A percentile compares a stretch with the other conserved stretches of the same genome.
These are phyloP conservation scores for Lithophane leautieri DNA, from an alignment of 2,888 invertebrate species.

Conservation along the genomic window DNA sequence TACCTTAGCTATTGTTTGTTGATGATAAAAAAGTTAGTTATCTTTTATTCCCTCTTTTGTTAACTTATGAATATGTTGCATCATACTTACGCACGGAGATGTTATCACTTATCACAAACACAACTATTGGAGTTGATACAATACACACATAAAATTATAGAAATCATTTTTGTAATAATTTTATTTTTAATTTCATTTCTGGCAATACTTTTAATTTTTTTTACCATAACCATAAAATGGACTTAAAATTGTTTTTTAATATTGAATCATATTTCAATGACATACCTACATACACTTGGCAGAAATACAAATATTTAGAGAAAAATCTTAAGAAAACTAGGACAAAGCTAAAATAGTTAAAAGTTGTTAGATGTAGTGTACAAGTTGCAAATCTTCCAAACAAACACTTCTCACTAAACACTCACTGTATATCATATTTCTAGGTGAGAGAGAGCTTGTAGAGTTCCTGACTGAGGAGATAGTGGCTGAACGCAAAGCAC, in stretches of 20 bases:
- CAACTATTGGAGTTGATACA: neutral
- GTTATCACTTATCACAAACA: neutral
- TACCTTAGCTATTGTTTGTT: neutral
- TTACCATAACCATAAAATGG: neutral
- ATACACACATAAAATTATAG: neutral
- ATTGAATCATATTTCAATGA: neutral
- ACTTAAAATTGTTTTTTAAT: neutral
- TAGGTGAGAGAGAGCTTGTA: conserved; percentile 96
- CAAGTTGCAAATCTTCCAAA: neutral
- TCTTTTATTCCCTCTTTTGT: neutral
- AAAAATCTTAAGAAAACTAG: too few relatives aligned
- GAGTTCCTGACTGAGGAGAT: conserved; percentile 98
- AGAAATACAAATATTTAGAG: neutral
- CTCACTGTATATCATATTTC: conserved; percentile 9
- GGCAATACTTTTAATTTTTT: neutral
- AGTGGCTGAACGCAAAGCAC: conserved; percentile 96
- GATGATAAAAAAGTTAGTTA: neutral
- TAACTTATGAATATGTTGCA: conserved; percentile 19
- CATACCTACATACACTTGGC: neutral
- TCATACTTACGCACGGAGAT: conserved; percentile 19
- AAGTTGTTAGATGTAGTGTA: neutral
- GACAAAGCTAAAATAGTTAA: neutral
- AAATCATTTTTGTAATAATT: neutral
- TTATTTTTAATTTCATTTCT: neutral
- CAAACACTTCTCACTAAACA: neutral